Evolutionary conservation across 2,888 invertebrate genomes (phyloP).

Genomic region (Pachliopta kotzebuea): DNA sequence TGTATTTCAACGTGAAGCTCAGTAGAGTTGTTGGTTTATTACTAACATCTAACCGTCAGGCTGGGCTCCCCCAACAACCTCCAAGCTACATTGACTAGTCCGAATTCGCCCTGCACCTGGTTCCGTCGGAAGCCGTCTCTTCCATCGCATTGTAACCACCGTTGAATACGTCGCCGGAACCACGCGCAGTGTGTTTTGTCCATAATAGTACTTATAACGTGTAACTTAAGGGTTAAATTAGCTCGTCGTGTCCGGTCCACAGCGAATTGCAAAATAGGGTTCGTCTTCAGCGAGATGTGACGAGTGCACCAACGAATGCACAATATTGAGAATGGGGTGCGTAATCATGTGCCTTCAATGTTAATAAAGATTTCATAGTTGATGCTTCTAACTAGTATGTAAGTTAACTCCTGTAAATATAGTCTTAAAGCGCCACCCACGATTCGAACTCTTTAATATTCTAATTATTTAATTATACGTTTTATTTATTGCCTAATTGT

Average conservation of each 20-base stretch:
- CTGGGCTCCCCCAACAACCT: conserved; percentile 49
- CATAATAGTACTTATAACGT: conserved; percentile 41
- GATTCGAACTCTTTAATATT: conserved; percentile 70
- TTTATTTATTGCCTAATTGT: conserved; percentile 66
- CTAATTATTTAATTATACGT: conserved; percentile 70
- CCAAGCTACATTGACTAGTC: conserved; percentile 44
- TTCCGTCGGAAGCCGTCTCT: conserved; percentile 30
- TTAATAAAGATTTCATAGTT: conserved; percentile 77
- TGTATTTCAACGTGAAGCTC: too few relatives aligned
- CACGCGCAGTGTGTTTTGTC: conserved; percentile 31
- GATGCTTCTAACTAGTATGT: conserved; percentile 74
- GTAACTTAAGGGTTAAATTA: conserved; percentile 56
- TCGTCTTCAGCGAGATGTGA: conserved; percentile 34
- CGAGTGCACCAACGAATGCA: conserved; percentile 61
- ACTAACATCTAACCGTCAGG: conserved; percentile 44
- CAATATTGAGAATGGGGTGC: conserved; percentile 72
- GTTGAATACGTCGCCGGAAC: conserved; percentile 10
- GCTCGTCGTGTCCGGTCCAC: conserved; percentile 60
- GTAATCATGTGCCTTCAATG: conserved; percentile 80
- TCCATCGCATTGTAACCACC: conserved; percentile 3
- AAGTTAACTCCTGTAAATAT: conserved; percentile 76
- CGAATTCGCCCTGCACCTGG: conserved; percentile 40
- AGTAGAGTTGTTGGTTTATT: too few relatives aligned
- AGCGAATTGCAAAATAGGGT: conserved; percentile 33
- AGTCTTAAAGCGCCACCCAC: conserved; percentile 58